Base-by-base conservation (phyloP, 2,113 vertebrate species). In the Anarhynchus alexandrinus region DNA sequence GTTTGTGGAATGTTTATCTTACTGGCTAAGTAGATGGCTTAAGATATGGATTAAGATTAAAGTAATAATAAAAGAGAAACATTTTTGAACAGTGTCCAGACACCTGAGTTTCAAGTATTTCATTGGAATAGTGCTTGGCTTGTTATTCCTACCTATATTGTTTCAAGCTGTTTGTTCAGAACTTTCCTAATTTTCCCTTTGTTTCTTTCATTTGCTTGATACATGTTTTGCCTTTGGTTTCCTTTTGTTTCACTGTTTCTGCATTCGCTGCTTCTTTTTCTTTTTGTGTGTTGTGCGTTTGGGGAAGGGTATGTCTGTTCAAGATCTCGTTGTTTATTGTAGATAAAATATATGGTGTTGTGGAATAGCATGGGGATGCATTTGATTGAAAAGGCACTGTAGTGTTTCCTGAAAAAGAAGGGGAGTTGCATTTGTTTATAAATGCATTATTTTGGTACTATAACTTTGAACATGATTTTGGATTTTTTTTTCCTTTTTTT, bases 391-490 rank as follows among this genome's bases (percentile, higher is more conserved):
- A 98, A 96, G 98, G 97, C 97, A 97, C 96, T 96, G 95, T 97
- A 82, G 93, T 96, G 93, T 97, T 98, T 97, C 91, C 96, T 97
- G 94, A 90, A 94, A 97, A 98, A 96, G 92, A 96, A 70, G 97
- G 94, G 94, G 90, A 97, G 97, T 96, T 96, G 94, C 97, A 96
- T 98, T 98, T 98, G 82, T 97, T 98, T 94, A 95, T 96, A 98
- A 98, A 98, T 98, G 97, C 97, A 82, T 98, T 97, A 70, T 97
- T 98, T 98, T 97, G 97, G 96, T 97, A 98, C 97, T 98, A 94
- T 96, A 97, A 93, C 85, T 97, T 97, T 94, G 93, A 91, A 95
- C 61, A 80, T 93, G 23, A 66, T 97, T 98, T 96, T 86, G 89
- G 51, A 69, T 32, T 95, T 96, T 89, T 87, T 93, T 73, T 40